Evolutionary conservation across 2,113 vertebrate species (phyloP), one percentile per base, ranked within the genome.

Genomic region (Thunnus thynnus): DNA sequence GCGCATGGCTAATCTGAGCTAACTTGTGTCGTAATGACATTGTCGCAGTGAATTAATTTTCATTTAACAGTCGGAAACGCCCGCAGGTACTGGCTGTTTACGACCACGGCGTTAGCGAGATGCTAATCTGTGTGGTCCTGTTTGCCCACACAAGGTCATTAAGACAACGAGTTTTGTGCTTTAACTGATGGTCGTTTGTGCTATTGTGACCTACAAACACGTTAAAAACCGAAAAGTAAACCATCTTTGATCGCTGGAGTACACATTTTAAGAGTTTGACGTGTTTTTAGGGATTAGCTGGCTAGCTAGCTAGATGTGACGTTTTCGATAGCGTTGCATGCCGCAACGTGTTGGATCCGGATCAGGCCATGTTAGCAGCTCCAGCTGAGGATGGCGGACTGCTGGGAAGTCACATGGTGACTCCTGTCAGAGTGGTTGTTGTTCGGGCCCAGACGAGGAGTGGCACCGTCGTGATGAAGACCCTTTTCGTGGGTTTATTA

Each of bases 331-430:
- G 44, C 41, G 65, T 22, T 27, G 61, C 60, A 61, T 83, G 77
- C 75, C 58, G 78, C 83, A 88, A 85, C 86, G 79, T 89, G 87
- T 81, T 86, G 84, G 36, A 41, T 41, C 7, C 9, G 36, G 86
- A 25, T 67, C 72, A 78, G 86, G 86, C 89, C 86, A 16, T 50
- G 5, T 76, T 74, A 41, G 69, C 76, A 66, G 76, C 13, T 86
- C 80, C 86, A 88, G 90, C 75, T 86, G 88, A 85, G 86, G 70
- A 80, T 82, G 83, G 86, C 80, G 77, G 81, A 82, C 77, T 83
- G 83, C 76, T 85, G 12, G 76, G 76, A 86, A 89, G 82, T 93
- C 89, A 91, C 91, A 82, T 93, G 90, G 61, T 50, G 12, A 61
- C 10, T 60, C 20, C 72, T 79, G 85, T 85, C 72, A 80, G 62